Percentiles rank a stretch among this genome's conserved stretches.
phyloP scores from a whole-genome alignment of 2,888 invertebrate species.

The Phasia obesa region DNA sequence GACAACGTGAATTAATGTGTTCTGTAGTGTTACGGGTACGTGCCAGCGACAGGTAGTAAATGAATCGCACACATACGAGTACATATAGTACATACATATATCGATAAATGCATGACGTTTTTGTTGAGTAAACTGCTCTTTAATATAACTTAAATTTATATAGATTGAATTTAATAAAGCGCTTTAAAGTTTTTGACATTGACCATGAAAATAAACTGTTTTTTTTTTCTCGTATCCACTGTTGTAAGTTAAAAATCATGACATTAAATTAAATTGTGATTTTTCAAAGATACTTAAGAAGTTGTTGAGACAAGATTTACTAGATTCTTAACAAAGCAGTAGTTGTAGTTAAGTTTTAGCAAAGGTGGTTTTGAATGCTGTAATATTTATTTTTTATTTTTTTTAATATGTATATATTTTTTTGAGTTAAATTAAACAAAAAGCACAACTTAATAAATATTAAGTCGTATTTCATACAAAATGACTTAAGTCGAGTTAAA shows the following conservation, averaged over 20 bases:
- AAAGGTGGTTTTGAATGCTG: neutral
- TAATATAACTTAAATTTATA: conserved; percentile 43
- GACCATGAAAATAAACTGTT: conserved; percentile 65
- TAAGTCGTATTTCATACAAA: no score
- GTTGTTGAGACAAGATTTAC: conserved; percentile 38
- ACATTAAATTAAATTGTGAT: neutral
- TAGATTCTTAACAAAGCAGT: neutral
- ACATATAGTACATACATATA: no score
- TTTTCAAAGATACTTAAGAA: conserved; percentile 53
- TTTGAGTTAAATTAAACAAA: no score
- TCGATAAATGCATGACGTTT: conserved; percentile 11
- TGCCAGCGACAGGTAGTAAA: conserved; percentile 16
- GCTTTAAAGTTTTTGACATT: conserved; percentile 60
- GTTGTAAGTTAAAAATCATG: conserved; percentile 10
- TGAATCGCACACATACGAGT: neutral
- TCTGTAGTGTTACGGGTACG: conserved; percentile 17
- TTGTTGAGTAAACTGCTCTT: conserved; percentile 57
- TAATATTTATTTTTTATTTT: no score
- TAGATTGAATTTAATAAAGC: conserved; percentile 27
- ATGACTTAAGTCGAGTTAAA: no score
- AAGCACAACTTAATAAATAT: no score
- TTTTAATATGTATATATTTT: no score
- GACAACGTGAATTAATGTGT: conserved; percentile 11
- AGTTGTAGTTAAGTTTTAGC: neutral
- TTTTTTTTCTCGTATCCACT: neutral